A percentile compares a stretch with the other conserved stretches of the same genome.
Conservation (phyloP, 1,140 invertebrate genomes). For the Pseudomyrmex cubaensis region DNA sequence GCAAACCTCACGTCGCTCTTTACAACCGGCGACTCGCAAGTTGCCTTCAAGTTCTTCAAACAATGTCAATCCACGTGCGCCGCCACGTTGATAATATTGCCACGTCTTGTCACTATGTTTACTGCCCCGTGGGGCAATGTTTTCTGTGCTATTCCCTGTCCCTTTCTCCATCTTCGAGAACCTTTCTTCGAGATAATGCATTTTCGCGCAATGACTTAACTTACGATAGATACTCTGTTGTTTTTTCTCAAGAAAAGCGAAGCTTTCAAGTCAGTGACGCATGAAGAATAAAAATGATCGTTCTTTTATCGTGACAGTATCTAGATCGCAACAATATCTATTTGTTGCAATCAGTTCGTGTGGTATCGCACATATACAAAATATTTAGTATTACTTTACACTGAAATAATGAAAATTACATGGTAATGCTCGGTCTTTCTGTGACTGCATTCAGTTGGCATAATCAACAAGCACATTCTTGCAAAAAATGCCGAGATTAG, state of each 20-base stretch:
- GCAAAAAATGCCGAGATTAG: constrained; percentile 61
- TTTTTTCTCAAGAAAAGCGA: too few relatives aligned
- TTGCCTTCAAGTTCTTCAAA: constrained; percentile 77
- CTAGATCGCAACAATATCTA: too few relatives aligned
- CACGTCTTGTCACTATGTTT: constrained; percentile 64
- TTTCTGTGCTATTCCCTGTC: constrained; percentile 36
- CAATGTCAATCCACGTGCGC: constrained; percentile 77
- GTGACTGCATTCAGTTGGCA: not conserved
- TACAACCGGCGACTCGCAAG: constrained; percentile 37
- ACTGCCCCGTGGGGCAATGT: not conserved
- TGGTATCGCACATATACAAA: too few relatives aligned
- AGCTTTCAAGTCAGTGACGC: too few relatives aligned
- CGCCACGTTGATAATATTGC: constrained; percentile 72
- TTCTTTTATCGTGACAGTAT: too few relatives aligned
- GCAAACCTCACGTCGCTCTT: constrained; percentile 72
- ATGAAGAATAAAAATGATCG: too few relatives aligned
- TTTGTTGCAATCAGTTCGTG: too few relatives aligned
- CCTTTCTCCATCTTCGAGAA: not conserved
- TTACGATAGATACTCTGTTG: too few relatives aligned
- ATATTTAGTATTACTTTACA: too few relatives aligned
- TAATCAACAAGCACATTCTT: not conserved
- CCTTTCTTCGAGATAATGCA: not conserved
- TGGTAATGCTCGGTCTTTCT: not conserved
- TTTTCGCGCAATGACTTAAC: too few relatives aligned
- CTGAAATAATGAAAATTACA: too few relatives aligned